A percentile compares a stretch with the other conserved stretches of the same genome.
Evolutionary conservation across 2,113 vertebrate species (phyloP).

Genomic region (Lophura nycthemera): DNA sequence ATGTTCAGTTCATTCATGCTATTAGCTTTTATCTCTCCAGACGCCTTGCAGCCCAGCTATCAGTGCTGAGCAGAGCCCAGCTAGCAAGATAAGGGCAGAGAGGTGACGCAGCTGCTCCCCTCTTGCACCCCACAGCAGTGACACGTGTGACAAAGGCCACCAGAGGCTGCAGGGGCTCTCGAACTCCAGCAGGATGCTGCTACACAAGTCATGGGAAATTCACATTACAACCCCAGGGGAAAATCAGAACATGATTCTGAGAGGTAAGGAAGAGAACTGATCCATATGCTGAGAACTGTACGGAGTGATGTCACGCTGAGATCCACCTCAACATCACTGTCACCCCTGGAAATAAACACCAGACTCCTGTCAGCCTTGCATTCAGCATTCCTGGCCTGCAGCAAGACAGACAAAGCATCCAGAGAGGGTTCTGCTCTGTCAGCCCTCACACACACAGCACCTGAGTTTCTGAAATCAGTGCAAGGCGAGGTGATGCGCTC

Average conservation of each 20-base stretch:
- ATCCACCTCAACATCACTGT: not conserved
- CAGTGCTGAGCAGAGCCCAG: not conserved
- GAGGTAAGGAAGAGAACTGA: constrained; percentile 31
- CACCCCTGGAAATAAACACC: not conserved
- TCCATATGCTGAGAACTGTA: not conserved
- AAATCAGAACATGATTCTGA: not conserved
- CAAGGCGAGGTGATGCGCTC: not conserved
- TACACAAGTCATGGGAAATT: not conserved
- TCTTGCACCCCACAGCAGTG: not conserved
- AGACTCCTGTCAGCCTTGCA: not conserved
- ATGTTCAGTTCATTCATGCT: not conserved
- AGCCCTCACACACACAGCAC: not conserved
- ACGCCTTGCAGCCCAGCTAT: not conserved
- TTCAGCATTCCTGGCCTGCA: not conserved
- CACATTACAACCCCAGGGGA: constrained; percentile 33
- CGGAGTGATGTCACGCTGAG: not conserved
- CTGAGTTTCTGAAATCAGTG: not conserved
- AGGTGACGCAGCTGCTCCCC: not conserved
- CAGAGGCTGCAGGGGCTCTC: not conserved
- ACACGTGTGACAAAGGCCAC: not conserved
- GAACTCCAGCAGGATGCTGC: not conserved
- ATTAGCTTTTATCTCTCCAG: not conserved
- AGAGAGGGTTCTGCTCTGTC: not conserved
- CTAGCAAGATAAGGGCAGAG: not conserved
- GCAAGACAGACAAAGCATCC: not conserved